Base-by-base conservation (phyloP, 2,888 invertebrate genomes). In the Branchellion lobata region DNA sequence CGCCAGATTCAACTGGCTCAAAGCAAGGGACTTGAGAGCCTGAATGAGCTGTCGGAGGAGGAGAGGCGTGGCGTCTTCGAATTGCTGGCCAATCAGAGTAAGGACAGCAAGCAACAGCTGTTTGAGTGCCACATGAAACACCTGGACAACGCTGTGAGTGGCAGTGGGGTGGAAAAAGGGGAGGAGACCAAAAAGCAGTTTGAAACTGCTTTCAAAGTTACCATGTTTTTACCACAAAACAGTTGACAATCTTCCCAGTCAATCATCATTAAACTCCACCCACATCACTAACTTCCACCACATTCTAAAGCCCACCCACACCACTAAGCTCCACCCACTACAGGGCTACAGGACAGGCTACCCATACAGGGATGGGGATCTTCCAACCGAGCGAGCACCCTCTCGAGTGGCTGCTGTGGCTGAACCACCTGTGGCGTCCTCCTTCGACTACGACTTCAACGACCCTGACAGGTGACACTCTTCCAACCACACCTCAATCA, bases 41-140 rank as follows among this genome's bases (percentile, higher is more conserved):
- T 96, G 85, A 88, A 90, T 76, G 87, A 93, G 80, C 90, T 95
- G 73, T 91, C 92, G 80, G 92, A 93, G 57, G 93, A 93, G 84
- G 91, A 91, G 21, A 90, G 91, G 79, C 82, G 85, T 82, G 84
- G 84, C 83, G 85, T 85, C 75, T 85, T 82, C 91, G 91, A 86
- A 90, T 83, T 88, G 87, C 61, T 57, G 21, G 87, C 86, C 68
- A 80, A 75, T 34, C 80, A 82, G 74, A 82, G 84, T n/a, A 97
- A 95, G 95, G 92, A 94, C 86, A 92, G 94, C 51, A 96, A 95
- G 40, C 95, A 96, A 83, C 92, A 95, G 82, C 96, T 97, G 88
- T 98, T 95, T 88, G 98, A 98, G 87, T 95, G 94, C 0, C 90
- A 96, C 79, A 97, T 98, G 97, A 90, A 97, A 74, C 94, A 95